Evolutionary conservation across 2,888 invertebrate species (phyloP).

Genomic region (Cryptocheilus praepositus): DNA sequence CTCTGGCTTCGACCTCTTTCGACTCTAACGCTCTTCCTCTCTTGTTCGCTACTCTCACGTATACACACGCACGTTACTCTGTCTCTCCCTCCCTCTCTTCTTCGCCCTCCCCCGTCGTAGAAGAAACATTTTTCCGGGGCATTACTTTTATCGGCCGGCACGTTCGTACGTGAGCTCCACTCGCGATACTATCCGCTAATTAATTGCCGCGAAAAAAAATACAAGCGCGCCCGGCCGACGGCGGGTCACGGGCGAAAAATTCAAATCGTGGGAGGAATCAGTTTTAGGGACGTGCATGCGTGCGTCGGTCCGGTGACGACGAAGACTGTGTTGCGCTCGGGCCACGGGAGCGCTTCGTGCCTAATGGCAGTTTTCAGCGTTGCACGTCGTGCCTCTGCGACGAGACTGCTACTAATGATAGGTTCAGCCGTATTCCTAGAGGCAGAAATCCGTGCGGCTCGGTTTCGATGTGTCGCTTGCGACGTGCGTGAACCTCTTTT

Average conservation of each 20-base stretch:
- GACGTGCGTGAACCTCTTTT: neutral
- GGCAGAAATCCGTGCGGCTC: conserved; percentile 2
- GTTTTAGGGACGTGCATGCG: conserved; percentile 38
- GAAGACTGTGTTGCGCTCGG: too few relatives aligned
- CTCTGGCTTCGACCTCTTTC: conserved; percentile 35
- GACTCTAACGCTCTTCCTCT: conserved; percentile 25
- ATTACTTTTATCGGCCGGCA: conserved; percentile 65
- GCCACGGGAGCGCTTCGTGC: conserved; percentile 28
- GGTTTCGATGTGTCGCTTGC: neutral
- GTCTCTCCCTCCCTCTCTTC: neutral
- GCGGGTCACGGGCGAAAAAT: conserved; percentile 34
- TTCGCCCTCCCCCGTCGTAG: conserved; percentile 28
- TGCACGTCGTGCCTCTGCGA: conserved; percentile 18
- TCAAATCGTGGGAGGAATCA: conserved; percentile 47
- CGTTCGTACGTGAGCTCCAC: conserved; percentile 53
- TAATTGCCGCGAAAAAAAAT: conserved; percentile 51
- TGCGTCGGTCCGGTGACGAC: conserved; percentile 16
- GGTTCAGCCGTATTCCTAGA: conserved; percentile 26
- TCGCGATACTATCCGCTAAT: conserved; percentile 61
- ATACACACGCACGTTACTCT: neutral
- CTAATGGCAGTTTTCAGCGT: conserved; percentile 33
- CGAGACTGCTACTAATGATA: conserved; percentile 27
- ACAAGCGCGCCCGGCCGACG: conserved; percentile 16
- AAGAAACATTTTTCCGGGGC: conserved; percentile 65
- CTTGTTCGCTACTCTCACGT: conserved; percentile 1